Percentiles rank a stretch among this genome's conserved stretches.
Evolutionary conservation across 2,113 vertebrate genomes (phyloP).

Genomic region (Gymnogyps californianus): DNA sequence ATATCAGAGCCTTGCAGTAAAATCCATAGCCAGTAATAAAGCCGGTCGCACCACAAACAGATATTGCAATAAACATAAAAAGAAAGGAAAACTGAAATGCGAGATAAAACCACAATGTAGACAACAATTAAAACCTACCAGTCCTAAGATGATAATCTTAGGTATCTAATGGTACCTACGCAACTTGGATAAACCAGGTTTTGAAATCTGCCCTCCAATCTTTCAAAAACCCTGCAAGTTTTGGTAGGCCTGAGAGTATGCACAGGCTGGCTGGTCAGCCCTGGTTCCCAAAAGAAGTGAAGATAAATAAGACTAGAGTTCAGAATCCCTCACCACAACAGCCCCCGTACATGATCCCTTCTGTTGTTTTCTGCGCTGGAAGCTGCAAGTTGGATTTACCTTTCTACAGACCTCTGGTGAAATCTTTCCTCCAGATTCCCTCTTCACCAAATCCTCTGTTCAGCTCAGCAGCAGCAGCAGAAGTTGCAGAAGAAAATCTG

Average conservation of each 20-base stretch:
- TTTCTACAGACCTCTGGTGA: background rate
- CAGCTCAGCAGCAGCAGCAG: background rate
- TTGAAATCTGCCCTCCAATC: background rate
- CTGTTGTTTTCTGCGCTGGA: background rate
- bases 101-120: background rate
- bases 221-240: rapidly evolving
- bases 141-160: background rate
- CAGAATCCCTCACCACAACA: background rate
- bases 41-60: background rate
- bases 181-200: background rate
- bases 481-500: background rate
- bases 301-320: background rate
- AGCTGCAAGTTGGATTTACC: background rate
- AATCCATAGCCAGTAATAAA: background rate
- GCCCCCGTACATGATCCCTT: background rate
- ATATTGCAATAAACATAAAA: background rate
- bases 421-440: background rate
- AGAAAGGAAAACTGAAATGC: background rate
- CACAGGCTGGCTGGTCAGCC: background rate
- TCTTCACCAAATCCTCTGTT: background rate
- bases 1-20: background rate
- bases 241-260: background rate
- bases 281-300: background rate
- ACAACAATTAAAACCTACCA: background rate
- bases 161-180: background rate